These are phyloP conservation scores for Lepilemur septentrionalis DNA, from an alignment of 2,797 vertebrate genomes.

Conservation along the genomic window DNA sequence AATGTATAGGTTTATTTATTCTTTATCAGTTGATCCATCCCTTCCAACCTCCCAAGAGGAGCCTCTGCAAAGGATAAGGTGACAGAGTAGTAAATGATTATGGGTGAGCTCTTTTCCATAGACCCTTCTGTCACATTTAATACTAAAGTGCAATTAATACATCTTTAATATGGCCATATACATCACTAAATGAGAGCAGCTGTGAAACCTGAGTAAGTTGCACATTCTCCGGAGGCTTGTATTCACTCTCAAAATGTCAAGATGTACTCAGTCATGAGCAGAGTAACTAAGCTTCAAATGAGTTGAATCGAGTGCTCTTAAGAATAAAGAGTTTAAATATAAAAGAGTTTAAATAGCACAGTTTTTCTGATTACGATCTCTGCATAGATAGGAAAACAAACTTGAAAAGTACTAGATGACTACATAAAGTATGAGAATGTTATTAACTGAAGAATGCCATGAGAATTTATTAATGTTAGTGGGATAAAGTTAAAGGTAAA, in stretches of 20 bases:
- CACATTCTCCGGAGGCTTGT: constrained; percentile 40
- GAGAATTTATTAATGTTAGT: constrained; percentile 30
- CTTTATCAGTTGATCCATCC: background rate
- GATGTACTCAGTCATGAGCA: constrained; percentile 43
- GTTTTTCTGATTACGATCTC: constrained; percentile 56
- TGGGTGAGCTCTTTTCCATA: constrained; percentile 49
- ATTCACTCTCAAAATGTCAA: constrained; percentile 79
- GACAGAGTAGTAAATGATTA: constrained; percentile 39
- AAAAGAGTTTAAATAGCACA: constrained; percentile 70
- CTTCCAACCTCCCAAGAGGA: background rate
- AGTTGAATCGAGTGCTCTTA: constrained; percentile 56
- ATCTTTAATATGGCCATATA: constrained; percentile 70
- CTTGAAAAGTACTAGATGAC: constrained; percentile 31
- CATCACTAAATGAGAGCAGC: constrained; percentile 50
- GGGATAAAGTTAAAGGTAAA: constrained; percentile 26
- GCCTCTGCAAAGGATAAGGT: background rate
- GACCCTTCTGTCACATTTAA: constrained; percentile 57
- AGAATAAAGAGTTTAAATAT: constrained; percentile 69
- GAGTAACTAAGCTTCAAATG: constrained; percentile 46
- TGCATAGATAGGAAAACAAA: constrained; percentile 69
- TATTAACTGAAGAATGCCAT: background rate
- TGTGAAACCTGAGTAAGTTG: constrained; percentile 52
- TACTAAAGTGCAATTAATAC: constrained; percentile 64
- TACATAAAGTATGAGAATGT: background rate
- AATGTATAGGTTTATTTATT: constrained; percentile 16